Base-by-base conservation (phyloP, 2,113 vertebrate genomes). In the Corydoras maculifer region DNA sequence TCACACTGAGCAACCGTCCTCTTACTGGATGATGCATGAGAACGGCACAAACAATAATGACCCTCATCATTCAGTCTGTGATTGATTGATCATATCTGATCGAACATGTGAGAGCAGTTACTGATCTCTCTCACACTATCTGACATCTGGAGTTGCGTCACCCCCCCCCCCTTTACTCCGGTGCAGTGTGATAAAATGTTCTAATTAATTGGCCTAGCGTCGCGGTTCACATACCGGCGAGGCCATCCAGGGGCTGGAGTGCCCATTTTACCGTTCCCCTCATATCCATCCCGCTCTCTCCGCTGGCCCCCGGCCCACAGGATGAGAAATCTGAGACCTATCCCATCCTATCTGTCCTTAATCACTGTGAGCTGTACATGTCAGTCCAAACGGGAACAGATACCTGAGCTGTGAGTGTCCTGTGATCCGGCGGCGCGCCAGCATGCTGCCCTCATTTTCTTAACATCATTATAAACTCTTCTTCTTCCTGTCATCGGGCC, bases 191-290 rank as follows among this genome's bases (percentile, higher is more conserved):
- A 83, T 86, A 77, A 79, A 82, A 84, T 87, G 59, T 73, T 71
- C 80, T 87, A 85, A 82, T 90, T 87, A 85, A 84, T 83, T 72
- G 80, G 74, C 85, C 84, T 83, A 80, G 86, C 84, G 77, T 76
- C 70, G 71, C 71, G 3, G 2, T 74, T 69, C 14, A 65, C 48
- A 29, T 9, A 31, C 76, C 80, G 83, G 83, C 80, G 83, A 83
- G 70, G 76, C 77, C 75, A 82, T 77, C 72, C 59, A 9, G 68
- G 30, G 77, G 73, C 59, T 74, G 75, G 48, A 75, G 74, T 65
- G 68, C 70, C 65, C 25, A 32, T 68, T 74, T 74, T 58, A 49
- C 30, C 53, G 5, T 48, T 48, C 54, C 60, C 50, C 9, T 18
- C 60, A 68, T 43, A 55, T 66, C 70, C 35, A 65, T 35, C 48